Conservation (phyloP, 2,888 invertebrate species). For the Andrena camellia region DNA sequence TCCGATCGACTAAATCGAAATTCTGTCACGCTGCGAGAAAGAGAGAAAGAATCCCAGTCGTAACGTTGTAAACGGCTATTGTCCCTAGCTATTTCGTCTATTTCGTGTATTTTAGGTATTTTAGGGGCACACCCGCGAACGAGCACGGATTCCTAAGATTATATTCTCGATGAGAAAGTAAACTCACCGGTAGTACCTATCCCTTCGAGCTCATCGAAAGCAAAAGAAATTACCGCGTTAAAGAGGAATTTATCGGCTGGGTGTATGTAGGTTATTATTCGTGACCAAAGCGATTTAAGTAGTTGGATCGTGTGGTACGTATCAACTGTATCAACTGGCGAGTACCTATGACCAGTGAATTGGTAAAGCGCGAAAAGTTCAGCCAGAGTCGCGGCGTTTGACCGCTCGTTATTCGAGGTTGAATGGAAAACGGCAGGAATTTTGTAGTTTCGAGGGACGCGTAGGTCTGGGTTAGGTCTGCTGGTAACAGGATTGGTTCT, state of each 20-base stretch:
- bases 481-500: background rate
- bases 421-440: conserved; percentile 12
- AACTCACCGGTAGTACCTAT: background rate
- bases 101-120: background rate
- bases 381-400: no score
- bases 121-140: background rate
- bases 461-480: background rate
- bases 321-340: no score
- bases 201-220: background rate
- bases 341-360: background rate
- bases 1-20: background rate
- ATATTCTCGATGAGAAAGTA: background rate
- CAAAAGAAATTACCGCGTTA: no score
- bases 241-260: background rate
- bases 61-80: no score
- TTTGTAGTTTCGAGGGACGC: background rate
- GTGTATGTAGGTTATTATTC: no score
- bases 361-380: background rate
- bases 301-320: no score
- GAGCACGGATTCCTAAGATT: background rate
- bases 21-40: background rate
- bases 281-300: no score
- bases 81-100: background rate
- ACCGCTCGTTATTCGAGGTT: background rate
- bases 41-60: background rate